These are phyloP conservation scores for Meteorus sp. DNA, from an alignment of 1,140 invertebrate species.

Conservation along the genomic window DNA sequence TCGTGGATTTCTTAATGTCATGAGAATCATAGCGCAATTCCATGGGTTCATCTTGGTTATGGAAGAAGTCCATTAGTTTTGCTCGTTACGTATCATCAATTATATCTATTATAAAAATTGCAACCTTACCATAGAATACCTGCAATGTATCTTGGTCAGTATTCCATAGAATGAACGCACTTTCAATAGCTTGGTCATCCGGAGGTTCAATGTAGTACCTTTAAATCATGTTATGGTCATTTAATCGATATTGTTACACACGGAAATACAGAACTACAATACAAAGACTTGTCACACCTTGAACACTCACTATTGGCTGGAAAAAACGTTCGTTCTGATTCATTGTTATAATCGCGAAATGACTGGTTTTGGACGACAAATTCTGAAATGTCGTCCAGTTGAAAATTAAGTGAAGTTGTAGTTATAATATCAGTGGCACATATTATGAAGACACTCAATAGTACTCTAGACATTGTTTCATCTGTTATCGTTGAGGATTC, in stretches of 20 bases:
- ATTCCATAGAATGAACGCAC: conserved; percentile 18
- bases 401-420: no score
- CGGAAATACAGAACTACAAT: not conserved
- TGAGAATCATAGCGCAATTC: no score
- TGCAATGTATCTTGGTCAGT: not conserved
- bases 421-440: no score
- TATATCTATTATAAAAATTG: not conserved
- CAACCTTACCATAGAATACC: not conserved
- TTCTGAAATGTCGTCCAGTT: no score
- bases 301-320: conserved; percentile 11
- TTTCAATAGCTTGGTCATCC: not conserved
- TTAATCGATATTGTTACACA: not conserved
- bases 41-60: no score
- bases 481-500: no score
- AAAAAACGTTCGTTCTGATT: conserved; percentile 6
- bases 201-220: conserved; percentile 5
- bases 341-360: conserved; percentile 2
- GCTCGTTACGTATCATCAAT: not conserved
- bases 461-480: no score
- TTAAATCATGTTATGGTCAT: not conserved
- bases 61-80: no score
- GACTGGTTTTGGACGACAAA: not conserved
- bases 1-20: no score
- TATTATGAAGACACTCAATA: no score
- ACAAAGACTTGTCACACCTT: conserved; percentile 13